Percentiles rank a stretch among this genome's conserved stretches.
Evolutionary conservation across 2,797 vertebrate species (phyloP).

Genomic region (Aythya fuligula): DNA sequence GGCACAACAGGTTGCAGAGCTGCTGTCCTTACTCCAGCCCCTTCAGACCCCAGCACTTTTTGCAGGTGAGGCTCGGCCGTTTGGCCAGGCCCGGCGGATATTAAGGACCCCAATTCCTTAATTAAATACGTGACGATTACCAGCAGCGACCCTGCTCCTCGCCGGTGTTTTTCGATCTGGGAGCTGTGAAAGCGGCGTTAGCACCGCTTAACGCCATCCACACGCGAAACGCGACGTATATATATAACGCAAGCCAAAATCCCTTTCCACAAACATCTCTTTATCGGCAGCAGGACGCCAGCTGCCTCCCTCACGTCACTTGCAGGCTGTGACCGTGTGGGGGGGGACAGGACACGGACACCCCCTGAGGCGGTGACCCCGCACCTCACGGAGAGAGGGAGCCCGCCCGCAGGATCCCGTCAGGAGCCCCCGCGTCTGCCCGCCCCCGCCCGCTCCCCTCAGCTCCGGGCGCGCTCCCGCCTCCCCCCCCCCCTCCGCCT

Average conservation of each 20-base stretch:
- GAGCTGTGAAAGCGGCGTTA: background rate
- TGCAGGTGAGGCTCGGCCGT: background rate
- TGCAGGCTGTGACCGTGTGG: too few relatives aligned
- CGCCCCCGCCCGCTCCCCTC: background rate
- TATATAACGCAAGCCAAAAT: too few relatives aligned
- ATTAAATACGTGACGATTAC: background rate
- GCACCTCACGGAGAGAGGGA: too few relatives aligned
- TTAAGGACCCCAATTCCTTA: accelerated
- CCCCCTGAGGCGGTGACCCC: too few relatives aligned
- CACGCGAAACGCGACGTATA: background rate
- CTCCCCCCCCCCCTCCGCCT: background rate
- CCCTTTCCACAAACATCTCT: too few relatives aligned
- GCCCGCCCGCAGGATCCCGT: too few relatives aligned
- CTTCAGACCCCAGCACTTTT: background rate
- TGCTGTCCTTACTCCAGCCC: background rate
- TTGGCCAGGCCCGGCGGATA: background rate
- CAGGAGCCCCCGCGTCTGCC: background rate
- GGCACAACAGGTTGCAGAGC: conserved; percentile 57
- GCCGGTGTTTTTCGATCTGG: conserved; percentile 9
- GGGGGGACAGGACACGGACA: too few relatives aligned
- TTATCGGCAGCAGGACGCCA: too few relatives aligned
- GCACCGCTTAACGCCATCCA: background rate
- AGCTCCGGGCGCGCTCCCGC: conserved; percentile 27
- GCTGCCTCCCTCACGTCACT: too few relatives aligned
- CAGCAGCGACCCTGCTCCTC: background rate